A percentile compares a stretch with the other conserved stretches of the same genome.
These are phyloP conservation scores for Gymnodraco acuticeps DNA, from an alignment of 2,797 vertebrate genomes.

Conservation along the genomic window DNA sequence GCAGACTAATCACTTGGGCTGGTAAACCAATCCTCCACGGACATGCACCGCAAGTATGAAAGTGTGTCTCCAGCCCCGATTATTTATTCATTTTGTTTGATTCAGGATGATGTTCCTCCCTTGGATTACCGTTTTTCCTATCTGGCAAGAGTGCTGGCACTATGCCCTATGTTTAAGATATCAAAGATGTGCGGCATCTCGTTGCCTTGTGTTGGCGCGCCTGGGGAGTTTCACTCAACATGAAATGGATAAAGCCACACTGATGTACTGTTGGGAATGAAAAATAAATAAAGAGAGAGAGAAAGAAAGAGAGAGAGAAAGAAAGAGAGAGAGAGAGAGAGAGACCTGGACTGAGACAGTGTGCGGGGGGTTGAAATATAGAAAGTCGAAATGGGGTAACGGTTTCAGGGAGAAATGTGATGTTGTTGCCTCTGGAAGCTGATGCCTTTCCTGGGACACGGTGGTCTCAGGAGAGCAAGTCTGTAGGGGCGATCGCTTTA, in stretches of 20 bases:
- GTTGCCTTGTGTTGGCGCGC: constrained; percentile 77
- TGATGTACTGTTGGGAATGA: constrained; percentile 59
- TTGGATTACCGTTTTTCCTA: constrained; percentile 81
- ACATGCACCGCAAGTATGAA: constrained; percentile 85
- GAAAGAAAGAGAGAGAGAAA: background rate
- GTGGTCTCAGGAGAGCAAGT: constrained; percentile 74
- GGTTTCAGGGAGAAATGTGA: constrained; percentile 69
- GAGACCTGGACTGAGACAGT: constrained; percentile 8
- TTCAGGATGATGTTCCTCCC: constrained; percentile 84
- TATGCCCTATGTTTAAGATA: constrained; percentile 87
- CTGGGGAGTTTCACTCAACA: constrained; percentile 85
- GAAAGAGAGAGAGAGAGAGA: background rate
- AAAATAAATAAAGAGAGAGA: constrained; percentile 9
- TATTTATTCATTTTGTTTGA: constrained; percentile 89
- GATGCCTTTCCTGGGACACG: constrained; percentile 61
- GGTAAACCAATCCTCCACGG: constrained; percentile 83
- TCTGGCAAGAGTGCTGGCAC: constrained; percentile 81
- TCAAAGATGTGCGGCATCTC: constrained; percentile 84
- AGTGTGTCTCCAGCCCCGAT: constrained; percentile 84
- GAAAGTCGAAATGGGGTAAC: constrained; percentile 76
- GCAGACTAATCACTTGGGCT: constrained; percentile 82
- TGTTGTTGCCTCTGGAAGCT: constrained; percentile 58
- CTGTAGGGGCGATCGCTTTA: constrained; percentile 68
- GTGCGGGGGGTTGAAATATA: constrained; percentile 62
- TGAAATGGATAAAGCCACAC: constrained; percentile 84